Evolutionary conservation across 2,888 invertebrate genomes (phyloP), one percentile per base, ranked within the genome.

Genomic region (Buathra laborator): DNA sequence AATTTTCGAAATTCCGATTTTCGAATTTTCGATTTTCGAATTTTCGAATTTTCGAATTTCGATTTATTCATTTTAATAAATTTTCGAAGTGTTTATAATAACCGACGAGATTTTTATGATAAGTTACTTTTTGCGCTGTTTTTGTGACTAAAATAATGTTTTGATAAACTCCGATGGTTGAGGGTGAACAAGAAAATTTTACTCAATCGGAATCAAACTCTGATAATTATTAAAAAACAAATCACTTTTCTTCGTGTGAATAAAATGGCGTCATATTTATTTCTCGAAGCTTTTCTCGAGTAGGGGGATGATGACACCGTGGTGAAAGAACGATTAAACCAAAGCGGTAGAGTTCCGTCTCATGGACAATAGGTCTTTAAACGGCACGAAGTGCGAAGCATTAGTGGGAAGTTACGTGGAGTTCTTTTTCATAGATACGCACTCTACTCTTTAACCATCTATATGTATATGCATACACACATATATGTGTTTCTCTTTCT

Each of bases 311-410:
- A 77, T 81, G 77, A 77, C 53, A 62, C 46, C 53, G 64, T 68
- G 62, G 24, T 51, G 37, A 48, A 81, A 71, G 43, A 70, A 71
- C 81, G 64, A 78, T 84, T 81, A 78, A 74, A 81, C 48, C 64
- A 32, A 37, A 53, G 48, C 56, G 66, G 75, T 14, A 32, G 62
- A 62, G 53, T 46, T 80, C 70, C 51, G 46, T 71, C 46, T 48
- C 10, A 43, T 44, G 29, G 44, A 86, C 86, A 87, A 87, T 87
- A 66, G 83, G 59, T 76, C 81, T 81, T 72, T 70, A 82, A 86
- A 85, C 78, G 83, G 48, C 70, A 53, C 66, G 32, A 84, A 83
- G 86, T 85, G 83, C 83, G 79, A 82, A 85, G 74, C 79, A 48
- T 81, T 51, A 59, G 75, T 75, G 79, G 81, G 70, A 75, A 66